phyloP scores from a whole-genome alignment of 1,140 invertebrate genomes.

The Branchinecta lynchi region DNA sequence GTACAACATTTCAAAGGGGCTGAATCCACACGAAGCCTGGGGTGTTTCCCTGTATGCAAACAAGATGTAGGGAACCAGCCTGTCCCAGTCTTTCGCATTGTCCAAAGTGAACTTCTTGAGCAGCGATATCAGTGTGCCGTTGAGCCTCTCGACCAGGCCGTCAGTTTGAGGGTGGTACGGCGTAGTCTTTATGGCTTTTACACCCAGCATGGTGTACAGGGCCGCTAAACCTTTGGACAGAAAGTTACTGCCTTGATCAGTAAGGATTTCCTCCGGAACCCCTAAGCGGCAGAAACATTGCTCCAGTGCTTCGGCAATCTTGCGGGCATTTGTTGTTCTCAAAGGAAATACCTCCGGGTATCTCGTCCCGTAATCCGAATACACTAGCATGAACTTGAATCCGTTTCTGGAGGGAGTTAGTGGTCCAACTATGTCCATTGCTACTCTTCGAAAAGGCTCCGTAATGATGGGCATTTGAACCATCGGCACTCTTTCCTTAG shows the following conservation, averaged over 20 bases:
- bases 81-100: too few relatives aligned
- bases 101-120: slow-evolving; percentile 14
- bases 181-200: slow-evolving; percentile 22
- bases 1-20: slow-evolving; percentile 34
- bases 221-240: slow-evolving; percentile 18
- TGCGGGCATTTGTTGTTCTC: slow-evolving; percentile 25
- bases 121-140: slow-evolving; percentile 24
- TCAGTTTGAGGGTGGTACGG: too few relatives aligned
- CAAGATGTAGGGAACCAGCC: too few relatives aligned
- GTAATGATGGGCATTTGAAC: not conserved
- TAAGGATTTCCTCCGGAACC: slow-evolving; percentile 23
- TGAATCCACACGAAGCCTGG: slow-evolving; percentile 30
- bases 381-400: slow-evolving; percentile 27
- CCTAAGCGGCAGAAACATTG: slow-evolving; percentile 27
- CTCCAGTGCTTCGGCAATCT: slow-evolving; percentile 25
- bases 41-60: too few relatives aligned
- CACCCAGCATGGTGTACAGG: slow-evolving; percentile 21
- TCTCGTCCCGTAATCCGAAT: slow-evolving; percentile 27
- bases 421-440: slow-evolving; percentile 23
- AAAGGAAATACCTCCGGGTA: slow-evolving; percentile 25
- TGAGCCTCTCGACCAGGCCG: slow-evolving; percentile 20
- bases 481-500: slow-evolving; percentile 14
- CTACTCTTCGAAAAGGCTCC: slow-evolving; percentile 17
- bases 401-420: slow-evolving; percentile 17
- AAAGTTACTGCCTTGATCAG: slow-evolving; percentile 25